These are phyloP conservation scores for Melanostoma scalare DNA, from an alignment of 2,888 invertebrate genomes.

Conservation along the genomic window DNA sequence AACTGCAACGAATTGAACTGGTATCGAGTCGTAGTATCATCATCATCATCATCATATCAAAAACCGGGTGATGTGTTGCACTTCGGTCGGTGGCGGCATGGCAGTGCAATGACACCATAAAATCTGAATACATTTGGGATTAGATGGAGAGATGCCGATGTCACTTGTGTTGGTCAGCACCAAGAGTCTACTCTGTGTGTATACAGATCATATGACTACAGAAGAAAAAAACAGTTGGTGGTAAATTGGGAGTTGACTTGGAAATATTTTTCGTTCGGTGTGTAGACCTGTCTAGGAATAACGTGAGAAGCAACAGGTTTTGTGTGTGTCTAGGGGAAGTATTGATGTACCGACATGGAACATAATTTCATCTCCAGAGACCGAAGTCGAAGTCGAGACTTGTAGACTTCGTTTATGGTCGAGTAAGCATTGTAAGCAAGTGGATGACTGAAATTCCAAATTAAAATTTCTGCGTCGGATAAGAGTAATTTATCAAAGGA, in stretches of 20 bases:
- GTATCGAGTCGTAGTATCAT: conserved; percentile 27
- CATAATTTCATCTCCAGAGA: conserved; percentile 61
- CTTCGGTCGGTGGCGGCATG: conserved; percentile 3
- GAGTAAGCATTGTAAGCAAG: conserved; percentile 2
- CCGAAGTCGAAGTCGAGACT: conserved; percentile 14
- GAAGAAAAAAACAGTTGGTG: conserved; percentile 23
- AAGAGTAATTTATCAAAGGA: conserved; percentile 18
- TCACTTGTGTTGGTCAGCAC: conserved; percentile 12
- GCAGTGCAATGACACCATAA: conserved; percentile 63
- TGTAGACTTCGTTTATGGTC: conserved; percentile 2
- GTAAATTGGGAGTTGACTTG: conserved; percentile 39
- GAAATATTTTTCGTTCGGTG: conserved; percentile 25
- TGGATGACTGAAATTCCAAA: conserved; percentile 16
- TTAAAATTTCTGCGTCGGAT: conserved; percentile 19
- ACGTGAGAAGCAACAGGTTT: conserved; percentile 51
- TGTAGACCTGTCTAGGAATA: conserved; percentile 16
- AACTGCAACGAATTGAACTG: conserved; percentile 43
- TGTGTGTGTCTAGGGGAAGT: conserved; percentile 1
- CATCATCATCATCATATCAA: conserved; percentile 36
- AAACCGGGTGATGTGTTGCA: conserved; percentile 30
- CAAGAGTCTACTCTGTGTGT: background rate
- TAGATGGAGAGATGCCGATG: conserved; percentile 40
- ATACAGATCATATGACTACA: conserved; percentile 20
- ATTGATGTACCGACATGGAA: conserved; percentile 53
- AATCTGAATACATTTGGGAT: conserved; percentile 70